Conservation (phyloP, 2,797 vertebrate genomes). For the Mus minutoides region DNA sequence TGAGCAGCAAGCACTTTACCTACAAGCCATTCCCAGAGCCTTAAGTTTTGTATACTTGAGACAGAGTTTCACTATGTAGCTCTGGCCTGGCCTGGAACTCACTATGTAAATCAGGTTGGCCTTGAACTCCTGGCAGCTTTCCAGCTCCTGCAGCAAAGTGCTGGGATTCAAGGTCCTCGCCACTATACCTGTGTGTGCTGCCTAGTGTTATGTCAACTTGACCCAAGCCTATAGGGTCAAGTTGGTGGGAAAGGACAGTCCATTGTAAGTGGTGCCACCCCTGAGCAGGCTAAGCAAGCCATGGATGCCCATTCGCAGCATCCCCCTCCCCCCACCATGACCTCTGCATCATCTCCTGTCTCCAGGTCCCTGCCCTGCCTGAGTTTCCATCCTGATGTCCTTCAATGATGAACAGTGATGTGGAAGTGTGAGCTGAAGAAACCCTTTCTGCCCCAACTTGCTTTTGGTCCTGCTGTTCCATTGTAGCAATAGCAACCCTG, state of each 20-base stretch:
- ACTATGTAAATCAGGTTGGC: neutral
- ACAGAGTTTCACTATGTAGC: neutral
- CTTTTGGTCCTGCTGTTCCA: too few species aligned
- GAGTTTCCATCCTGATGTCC: neutral
- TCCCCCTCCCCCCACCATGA: fast-evolving
- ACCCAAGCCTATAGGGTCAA: neutral
- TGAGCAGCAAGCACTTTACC: neutral
- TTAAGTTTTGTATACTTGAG: neutral
- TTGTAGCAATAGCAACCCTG: neutral
- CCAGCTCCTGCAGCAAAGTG: neutral
- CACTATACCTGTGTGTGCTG: too few species aligned
- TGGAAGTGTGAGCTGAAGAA: neutral
- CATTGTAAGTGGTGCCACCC: neutral
- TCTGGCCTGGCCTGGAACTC: neutral
- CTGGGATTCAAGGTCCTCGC: neutral
- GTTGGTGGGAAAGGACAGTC: neutral
- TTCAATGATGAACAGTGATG: too few species aligned
- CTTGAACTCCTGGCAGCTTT: neutral
- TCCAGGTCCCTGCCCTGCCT: neutral
- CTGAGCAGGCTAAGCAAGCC: neutral
- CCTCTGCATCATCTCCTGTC: neutral
- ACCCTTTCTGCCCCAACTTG: too few species aligned
- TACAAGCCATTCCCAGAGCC: neutral
- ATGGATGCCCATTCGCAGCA: too few species aligned
- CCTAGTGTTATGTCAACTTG: neutral